Conservation (phyloP, 2,888 invertebrate genomes). For the Eumerus sabulonum region DNA sequence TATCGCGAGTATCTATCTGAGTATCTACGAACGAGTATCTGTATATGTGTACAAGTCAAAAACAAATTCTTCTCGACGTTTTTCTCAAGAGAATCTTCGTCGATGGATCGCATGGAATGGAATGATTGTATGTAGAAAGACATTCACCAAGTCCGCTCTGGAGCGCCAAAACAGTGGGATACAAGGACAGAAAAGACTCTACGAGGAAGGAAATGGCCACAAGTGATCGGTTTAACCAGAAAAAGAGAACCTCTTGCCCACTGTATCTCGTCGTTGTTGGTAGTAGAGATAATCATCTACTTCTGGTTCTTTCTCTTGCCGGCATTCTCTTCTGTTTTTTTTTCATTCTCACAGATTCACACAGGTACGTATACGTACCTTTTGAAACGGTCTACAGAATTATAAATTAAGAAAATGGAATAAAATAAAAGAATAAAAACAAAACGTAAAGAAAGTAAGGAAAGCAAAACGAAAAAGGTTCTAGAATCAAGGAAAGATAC, state of each 20-base stretch:
- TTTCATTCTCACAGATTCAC: conserved; percentile 43
- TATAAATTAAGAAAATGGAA: conserved; percentile 61
- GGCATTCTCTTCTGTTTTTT: conserved; percentile 30
- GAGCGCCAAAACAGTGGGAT: conserved; percentile 34
- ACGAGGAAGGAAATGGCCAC: background rate
- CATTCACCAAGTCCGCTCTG: conserved; percentile 34
- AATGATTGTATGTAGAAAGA: conserved; percentile 50
- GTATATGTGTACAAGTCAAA: conserved; percentile 37
- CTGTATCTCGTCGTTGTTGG: conserved; percentile 34
- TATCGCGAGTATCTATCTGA: too few species aligned
- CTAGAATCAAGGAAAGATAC: conserved; percentile 31
- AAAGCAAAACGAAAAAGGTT: background rate
- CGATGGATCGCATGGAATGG: conserved; percentile 46
- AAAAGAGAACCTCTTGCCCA: conserved; percentile 16
- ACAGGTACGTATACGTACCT: conserved; percentile 35
- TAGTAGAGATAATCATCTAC: conserved; percentile 42
- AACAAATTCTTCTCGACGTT: conserved; percentile 40
- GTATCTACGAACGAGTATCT: too few species aligned
- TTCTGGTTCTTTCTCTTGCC: conserved; percentile 16
- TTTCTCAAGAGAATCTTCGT: conserved; percentile 33
- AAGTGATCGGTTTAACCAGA: background rate
- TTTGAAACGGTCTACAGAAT: conserved; percentile 67
- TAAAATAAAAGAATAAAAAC: conserved; percentile 6
- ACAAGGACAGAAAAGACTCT: background rate
- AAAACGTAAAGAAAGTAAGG: conserved; percentile 41